These are phyloP conservation scores for Stictocephala bisonia DNA, from an alignment of 2,888 invertebrate species.

Conservation along the genomic window DNA sequence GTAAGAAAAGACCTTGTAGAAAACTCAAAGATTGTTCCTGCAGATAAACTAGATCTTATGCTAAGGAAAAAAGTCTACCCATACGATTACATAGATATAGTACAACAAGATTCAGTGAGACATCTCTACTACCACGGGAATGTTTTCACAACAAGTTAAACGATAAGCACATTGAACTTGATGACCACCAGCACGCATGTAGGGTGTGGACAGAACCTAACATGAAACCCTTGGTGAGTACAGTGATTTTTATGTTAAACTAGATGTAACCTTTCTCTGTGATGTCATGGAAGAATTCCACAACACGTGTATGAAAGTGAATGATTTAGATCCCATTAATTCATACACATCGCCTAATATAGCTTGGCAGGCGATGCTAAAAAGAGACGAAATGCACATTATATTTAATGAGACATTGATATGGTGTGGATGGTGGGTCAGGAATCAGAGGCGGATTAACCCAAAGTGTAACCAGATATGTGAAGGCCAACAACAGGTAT, in stretches of 20 bases:
- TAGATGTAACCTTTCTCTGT: constrained; percentile 44
- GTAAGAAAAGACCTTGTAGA: neutral
- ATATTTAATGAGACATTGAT: no score
- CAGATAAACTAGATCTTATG: neutral
- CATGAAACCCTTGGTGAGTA: constrained; percentile 61
- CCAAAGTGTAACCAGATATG: constrained; percentile 34
- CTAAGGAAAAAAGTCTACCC: constrained; percentile 45
- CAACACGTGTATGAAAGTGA: constrained; percentile 7
- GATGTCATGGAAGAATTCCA: constrained; percentile 51
- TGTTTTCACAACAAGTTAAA: constrained; percentile 57
- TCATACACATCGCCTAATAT: constrained; percentile 44
- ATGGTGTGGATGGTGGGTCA: constrained; percentile 45
- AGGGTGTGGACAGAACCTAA: constrained; percentile 61
- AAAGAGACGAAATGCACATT: no score
- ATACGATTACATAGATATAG: constrained; percentile 56
- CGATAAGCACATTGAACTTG: constrained; percentile 54
- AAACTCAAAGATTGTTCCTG: neutral
- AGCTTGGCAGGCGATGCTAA: constrained; percentile 42
- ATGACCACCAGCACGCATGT: constrained; percentile 61
- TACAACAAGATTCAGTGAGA: constrained; percentile 45
- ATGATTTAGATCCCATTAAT: constrained; percentile 43
- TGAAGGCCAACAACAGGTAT: constrained; percentile 38
- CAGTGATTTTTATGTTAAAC: constrained; percentile 47
- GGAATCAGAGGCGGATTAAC: constrained; percentile 47
- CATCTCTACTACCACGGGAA: constrained; percentile 54